These are phyloP conservation scores for Gymnocephalus cernua DNA, from an alignment of 2,113 vertebrate species.

Conservation along the genomic window DNA sequence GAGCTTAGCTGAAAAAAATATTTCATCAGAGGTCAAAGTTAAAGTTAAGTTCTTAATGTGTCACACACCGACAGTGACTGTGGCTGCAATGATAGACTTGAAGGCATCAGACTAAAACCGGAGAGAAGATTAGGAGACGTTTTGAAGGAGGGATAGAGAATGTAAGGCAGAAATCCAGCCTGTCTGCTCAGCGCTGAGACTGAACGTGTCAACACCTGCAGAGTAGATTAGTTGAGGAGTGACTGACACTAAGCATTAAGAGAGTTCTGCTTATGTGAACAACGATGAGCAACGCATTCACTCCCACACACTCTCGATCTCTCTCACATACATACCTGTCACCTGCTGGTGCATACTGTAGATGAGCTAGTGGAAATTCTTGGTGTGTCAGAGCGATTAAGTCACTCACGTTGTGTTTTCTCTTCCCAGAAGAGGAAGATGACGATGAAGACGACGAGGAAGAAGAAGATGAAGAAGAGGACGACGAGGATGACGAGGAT, in stretches of 20 bases:
- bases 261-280: constrained; percentile 67
- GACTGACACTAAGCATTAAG: constrained; percentile 80
- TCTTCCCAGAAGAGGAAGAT: constrained; percentile 80
- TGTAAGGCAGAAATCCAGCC: constrained; percentile 65
- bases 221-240: constrained; percentile 68
- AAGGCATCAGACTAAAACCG: constrained; percentile 32
- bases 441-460: constrained; percentile 70
- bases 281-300: constrained; percentile 68
- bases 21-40: constrained; percentile 41
- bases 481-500: constrained; percentile 88
- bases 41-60: constrained; percentile 37
- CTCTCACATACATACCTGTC: constrained; percentile 40
- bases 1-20: constrained; percentile 1
- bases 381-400: constrained; percentile 53
- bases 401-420: constrained; percentile 45
- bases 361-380: constrained; percentile 46
- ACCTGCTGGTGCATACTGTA: constrained; percentile 45
- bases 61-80: constrained; percentile 20
- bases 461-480: constrained; percentile 86
- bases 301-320: constrained; percentile 52
- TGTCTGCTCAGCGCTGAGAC: constrained; percentile 66
- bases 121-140: constrained; percentile 66
- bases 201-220: constrained; percentile 75
- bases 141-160: constrained; percentile 44
- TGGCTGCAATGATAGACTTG: constrained; percentile 28